Base-by-base conservation (phyloP, 2,797 vertebrate species). In the Amblyraja radiata region DNA sequence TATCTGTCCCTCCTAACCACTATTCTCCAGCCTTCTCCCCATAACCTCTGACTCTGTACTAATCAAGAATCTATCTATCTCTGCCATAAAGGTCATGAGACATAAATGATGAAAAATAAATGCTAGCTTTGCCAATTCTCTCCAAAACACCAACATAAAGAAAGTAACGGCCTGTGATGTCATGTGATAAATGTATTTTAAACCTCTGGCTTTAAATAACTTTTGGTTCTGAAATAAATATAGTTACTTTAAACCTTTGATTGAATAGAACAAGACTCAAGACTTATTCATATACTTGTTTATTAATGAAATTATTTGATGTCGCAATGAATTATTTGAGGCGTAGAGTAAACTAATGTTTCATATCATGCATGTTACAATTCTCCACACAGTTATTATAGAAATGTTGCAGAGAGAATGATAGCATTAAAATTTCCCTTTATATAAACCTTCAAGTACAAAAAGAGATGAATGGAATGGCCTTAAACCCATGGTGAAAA, bases 221-320 rank as follows among this genome's bases (percentile, higher is more conserved):
- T 16, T 54, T 81, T 81, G 39, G 7, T 46, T 23, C 39, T 21
- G 6, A 54, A 25, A n/a, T 58, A 8, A 18, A 84, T 5, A 28
- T 5, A 28, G 28, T 25, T 11, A 18, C 2, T 16, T 54, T 25
- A 54, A 74, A 54, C n/a, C 14, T 14, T 28, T n/a, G 2, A 92
- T 46, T 46, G 71, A 92, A 92, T 21, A 21, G 13, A 74, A 25
- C 5, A 92, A 92, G 36, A 86, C n/a, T 74, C 28, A 74, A 32
- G 1, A 46, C 25, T 92, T 11, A 8, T 74, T 92, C 90, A 92
- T 25, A 92, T 74, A 36, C 1, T 16, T 28, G 71, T 92, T 92
- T 92, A 92, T 92, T 92, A 74, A 92, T 74, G 46, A 46, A 92
- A 54, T 71, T 88, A 63, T 36, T 9, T 65, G 28, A 68, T 76